A percentile compares a stretch with the other conserved stretches of the same genome.
phyloP scores from a whole-genome alignment of 2,797 vertebrate species.

The Falco naumanni region DNA sequence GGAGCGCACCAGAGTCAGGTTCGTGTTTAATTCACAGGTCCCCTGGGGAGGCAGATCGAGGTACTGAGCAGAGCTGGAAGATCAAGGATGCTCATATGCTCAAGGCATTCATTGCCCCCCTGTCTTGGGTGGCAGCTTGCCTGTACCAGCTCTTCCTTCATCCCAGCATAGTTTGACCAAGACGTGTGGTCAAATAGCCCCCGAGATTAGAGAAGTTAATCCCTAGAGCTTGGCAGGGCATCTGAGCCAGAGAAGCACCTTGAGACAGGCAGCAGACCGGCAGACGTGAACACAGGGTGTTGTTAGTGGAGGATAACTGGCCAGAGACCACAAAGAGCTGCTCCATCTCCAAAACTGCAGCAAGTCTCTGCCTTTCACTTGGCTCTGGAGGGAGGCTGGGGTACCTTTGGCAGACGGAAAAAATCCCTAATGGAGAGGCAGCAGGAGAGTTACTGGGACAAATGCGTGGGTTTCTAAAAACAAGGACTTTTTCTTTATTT shows the following conservation, averaged over 20 bases:
- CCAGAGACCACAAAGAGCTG: neutral
- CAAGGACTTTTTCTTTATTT: neutral
- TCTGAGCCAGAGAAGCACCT: neutral
- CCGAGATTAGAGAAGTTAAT: neutral
- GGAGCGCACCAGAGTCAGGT: neutral
- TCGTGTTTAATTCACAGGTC: neutral
- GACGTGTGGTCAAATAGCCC: neutral
- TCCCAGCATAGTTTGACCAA: neutral
- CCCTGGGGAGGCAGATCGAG: neutral
- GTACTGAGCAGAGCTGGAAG: neutral
- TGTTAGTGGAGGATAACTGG: neutral
- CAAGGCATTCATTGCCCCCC: neutral
- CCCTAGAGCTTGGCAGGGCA: neutral
- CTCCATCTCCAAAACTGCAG: neutral
- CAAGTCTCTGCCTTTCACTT: neutral
- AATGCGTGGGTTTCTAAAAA: neutral
- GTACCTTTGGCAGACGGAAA: neutral
- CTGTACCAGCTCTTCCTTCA: neutral
- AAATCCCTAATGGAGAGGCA: neutral
- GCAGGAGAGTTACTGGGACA: neutral
- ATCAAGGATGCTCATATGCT: neutral
- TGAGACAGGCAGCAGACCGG: neutral
- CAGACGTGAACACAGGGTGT: rapidly evolving
- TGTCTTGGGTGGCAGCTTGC: neutral
- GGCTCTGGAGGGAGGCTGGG: neutral